Conservation (phyloP, 2,797 vertebrate genomes). For the Dryobates pubescens region DNA sequence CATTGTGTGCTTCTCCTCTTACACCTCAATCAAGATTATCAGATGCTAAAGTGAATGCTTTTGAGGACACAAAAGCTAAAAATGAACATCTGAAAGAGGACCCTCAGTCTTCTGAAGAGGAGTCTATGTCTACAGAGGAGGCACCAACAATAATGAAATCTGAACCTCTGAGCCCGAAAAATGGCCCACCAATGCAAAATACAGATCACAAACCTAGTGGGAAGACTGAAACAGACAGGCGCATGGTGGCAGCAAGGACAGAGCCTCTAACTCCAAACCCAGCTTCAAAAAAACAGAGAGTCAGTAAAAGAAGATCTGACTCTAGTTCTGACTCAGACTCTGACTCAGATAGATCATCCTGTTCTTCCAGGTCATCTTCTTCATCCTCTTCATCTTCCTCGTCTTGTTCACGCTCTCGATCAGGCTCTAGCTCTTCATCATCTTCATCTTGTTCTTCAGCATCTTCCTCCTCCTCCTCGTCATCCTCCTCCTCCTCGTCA, state of each 20-base stretch:
- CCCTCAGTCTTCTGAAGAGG: slow-evolving; percentile 84
- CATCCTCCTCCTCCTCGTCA: slow-evolving; percentile 91
- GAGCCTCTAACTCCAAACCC: slow-evolving; percentile 94
- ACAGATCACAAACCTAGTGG: slow-evolving; percentile 78
- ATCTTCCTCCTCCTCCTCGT: slow-evolving; percentile 89
- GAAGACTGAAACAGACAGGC: slow-evolving; percentile 83
- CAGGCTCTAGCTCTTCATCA: slow-evolving; percentile 91
- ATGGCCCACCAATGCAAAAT: slow-evolving; percentile 76
- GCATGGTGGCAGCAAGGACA: slow-evolving; percentile 95
- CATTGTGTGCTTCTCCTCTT: slow-evolving; percentile 80
- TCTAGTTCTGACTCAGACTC: slow-evolving; percentile 87
- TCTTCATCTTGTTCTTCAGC: slow-evolving; percentile 91
- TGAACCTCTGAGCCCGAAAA: slow-evolving; percentile 83
- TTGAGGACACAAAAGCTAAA: slow-evolving; percentile 79
- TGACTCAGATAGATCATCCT: slow-evolving; percentile 92
- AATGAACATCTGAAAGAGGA: slow-evolving; percentile 77
- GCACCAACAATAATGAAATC: slow-evolving; percentile 74
- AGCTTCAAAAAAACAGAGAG: slow-evolving; percentile 92
- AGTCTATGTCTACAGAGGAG: slow-evolving; percentile 80
- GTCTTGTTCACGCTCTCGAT: slow-evolving; percentile 90
- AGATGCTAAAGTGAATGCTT: slow-evolving; percentile 78
- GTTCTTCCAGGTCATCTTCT: slow-evolving; percentile 92
- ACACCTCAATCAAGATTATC: slow-evolving; percentile 81
- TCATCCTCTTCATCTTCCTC: slow-evolving; percentile 87
- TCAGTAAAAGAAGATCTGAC: slow-evolving; percentile 85